A percentile compares a stretch with the other conserved stretches of the same genome.
Evolutionary conservation across 2,113 vertebrate species (phyloP).

Genomic region (Sarotherodon lohbergeri): DNA sequence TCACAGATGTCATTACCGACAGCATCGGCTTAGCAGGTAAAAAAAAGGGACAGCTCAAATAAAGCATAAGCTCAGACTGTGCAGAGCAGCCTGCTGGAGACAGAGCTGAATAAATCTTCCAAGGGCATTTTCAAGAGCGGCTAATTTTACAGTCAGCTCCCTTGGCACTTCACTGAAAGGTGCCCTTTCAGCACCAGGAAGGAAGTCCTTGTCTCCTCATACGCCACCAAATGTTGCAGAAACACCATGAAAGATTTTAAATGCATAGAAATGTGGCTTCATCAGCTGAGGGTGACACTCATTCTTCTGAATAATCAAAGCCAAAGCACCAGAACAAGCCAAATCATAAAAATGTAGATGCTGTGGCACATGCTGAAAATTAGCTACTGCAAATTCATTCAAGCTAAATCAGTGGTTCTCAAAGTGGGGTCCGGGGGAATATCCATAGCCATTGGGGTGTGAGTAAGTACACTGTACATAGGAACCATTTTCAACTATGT

Average conservation of each 20-base stretch:
- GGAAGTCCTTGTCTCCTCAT: conserved; percentile 7
- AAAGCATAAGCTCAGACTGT: background rate
- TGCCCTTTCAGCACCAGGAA: conserved; percentile 22
- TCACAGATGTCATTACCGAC: background rate
- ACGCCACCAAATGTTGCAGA: background rate
- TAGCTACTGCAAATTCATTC: background rate
- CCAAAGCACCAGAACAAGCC: conserved; percentile 5
- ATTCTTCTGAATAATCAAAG: conserved; percentile 12
- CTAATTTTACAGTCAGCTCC: conserved; percentile 49
- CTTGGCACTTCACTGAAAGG: background rate
- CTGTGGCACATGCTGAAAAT: conserved; percentile 33
- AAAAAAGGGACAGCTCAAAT: background rate
- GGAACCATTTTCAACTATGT: background rate
- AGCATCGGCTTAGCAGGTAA: background rate
- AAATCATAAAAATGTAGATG: background rate
- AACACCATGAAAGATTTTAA: background rate
- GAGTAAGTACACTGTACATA: background rate
- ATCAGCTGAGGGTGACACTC: background rate
- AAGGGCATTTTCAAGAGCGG: conserved; percentile 44
- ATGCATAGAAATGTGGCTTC: background rate
- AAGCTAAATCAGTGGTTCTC: background rate
- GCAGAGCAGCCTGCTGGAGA: background rate
- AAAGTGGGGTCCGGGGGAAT: background rate
- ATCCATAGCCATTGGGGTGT: background rate
- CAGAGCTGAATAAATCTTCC: background rate